A percentile compares a stretch with the other conserved stretches of the same genome.
phyloP scores from a whole-genome alignment of 2,113 vertebrate species.

The Paracanthobrama guichenoti region DNA sequence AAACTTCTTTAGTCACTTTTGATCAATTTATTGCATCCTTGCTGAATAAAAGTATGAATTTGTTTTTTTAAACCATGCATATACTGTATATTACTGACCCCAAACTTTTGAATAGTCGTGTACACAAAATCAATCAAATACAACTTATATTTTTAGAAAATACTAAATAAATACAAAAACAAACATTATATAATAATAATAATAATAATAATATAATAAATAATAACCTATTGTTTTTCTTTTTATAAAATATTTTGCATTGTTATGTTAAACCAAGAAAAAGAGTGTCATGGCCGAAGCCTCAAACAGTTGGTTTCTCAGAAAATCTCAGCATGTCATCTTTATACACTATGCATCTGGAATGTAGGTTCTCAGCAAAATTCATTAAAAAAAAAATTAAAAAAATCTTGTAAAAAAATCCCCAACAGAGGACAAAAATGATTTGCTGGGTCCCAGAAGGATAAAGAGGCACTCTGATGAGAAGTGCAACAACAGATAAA shows the following conservation, averaged over 20 bases:
- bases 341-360: not conserved
- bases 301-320: not conserved
- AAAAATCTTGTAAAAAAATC: not conserved
- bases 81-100: not conserved
- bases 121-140: not conserved
- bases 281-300: not conserved
- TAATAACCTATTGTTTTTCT: not conserved
- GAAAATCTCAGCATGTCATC: not conserved
- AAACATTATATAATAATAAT: too few relatives aligned
- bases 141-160: not conserved
- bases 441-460: constrained; percentile 7
- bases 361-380: not conserved
- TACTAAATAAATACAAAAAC: not conserved
- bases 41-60: too few relatives aligned
- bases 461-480: constrained; percentile 17
- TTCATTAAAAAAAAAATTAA: not conserved
- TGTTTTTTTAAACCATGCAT: too few relatives aligned
- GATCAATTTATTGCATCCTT: not conserved
- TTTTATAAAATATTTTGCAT: not conserved
- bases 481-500: constrained; percentile 18
- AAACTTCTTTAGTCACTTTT: not conserved
- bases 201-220: not conserved
- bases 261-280: not conserved
- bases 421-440: constrained; percentile 17
- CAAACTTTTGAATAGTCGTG: not conserved